Conservation (phyloP, 2,888 invertebrate species). For the Actias luna region DNA sequence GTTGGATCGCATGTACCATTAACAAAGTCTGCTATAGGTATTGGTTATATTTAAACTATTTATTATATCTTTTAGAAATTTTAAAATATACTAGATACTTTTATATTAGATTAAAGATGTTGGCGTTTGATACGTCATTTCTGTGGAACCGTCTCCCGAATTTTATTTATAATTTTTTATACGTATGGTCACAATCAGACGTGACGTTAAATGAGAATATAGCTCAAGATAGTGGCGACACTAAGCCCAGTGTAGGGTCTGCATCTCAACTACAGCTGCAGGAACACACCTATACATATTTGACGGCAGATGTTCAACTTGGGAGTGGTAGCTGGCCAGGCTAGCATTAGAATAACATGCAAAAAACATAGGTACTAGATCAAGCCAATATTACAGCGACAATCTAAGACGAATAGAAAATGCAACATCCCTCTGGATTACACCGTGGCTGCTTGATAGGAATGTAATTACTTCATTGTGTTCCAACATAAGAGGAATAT, state of each 20-base stretch:
- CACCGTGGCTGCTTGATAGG: too few relatives aligned
- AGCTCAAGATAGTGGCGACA: neutral
- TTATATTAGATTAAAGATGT: neutral
- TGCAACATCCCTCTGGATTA: too few relatives aligned
- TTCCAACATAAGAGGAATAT: too few relatives aligned
- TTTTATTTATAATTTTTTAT: too few relatives aligned
- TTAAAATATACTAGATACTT: neutral
- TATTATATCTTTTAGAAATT: neutral
- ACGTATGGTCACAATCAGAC: neutral
- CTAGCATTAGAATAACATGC: too few relatives aligned
- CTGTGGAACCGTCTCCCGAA: too few relatives aligned
- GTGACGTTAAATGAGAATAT: neutral
- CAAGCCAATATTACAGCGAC: too few relatives aligned
- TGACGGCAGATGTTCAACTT: neutral
- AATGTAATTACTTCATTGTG: too few relatives aligned
- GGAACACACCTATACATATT: neutral
- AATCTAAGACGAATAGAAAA: too few relatives aligned
- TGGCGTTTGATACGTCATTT: too few relatives aligned
- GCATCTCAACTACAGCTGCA: neutral
- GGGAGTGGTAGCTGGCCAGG: too few relatives aligned
- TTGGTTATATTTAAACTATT: neutral
- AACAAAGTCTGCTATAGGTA: neutral
- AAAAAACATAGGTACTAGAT: too few relatives aligned
- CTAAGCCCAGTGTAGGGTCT: neutral
- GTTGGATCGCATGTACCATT: slow-evolving; percentile 1